These are phyloP conservation scores for Xestoiulus laeticollis DNA, from an alignment of 2,888 invertebrate genomes.

Conservation along the genomic window DNA sequence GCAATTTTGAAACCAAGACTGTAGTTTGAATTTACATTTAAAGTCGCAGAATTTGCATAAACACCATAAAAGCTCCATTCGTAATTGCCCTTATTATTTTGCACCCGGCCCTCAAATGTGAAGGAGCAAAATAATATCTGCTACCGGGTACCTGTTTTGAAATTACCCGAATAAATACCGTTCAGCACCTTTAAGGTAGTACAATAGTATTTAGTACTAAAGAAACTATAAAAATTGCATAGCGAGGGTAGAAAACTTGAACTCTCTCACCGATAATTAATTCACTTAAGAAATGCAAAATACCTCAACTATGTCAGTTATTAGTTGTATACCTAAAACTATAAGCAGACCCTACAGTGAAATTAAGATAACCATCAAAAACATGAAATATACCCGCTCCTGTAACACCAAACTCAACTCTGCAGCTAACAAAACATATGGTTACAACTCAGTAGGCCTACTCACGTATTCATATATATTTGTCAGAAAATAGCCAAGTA, in stretches of 20 bases:
- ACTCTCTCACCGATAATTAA: background rate
- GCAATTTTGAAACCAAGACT: no score
- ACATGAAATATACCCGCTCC: background rate
- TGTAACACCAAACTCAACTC: background rate
- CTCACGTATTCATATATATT: slow-evolving; percentile 8
- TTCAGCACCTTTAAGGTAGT: no score
- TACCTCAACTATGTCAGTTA: background rate
- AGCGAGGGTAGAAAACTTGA: background rate
- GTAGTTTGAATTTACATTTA: no score
- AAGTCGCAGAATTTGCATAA: no score
- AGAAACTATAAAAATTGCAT: background rate
- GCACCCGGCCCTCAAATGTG: no score
- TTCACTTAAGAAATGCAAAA: background rate
- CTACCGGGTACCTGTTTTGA: background rate
- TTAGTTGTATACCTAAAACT: background rate
- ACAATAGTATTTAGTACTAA: background rate
- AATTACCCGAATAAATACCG: background rate
- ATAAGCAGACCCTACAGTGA: background rate
- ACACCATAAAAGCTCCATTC: no score
- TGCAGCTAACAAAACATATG: background rate
- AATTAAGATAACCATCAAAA: background rate
- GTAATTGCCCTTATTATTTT: no score
- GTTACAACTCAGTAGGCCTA: slow-evolving; percentile 5
- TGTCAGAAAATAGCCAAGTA: background rate
- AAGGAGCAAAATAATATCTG: background rate